Percentiles rank a stretch among this genome's conserved stretches.
Conservation (phyloP, 2,888 invertebrate species). For the Pandemis corylana region DNA sequence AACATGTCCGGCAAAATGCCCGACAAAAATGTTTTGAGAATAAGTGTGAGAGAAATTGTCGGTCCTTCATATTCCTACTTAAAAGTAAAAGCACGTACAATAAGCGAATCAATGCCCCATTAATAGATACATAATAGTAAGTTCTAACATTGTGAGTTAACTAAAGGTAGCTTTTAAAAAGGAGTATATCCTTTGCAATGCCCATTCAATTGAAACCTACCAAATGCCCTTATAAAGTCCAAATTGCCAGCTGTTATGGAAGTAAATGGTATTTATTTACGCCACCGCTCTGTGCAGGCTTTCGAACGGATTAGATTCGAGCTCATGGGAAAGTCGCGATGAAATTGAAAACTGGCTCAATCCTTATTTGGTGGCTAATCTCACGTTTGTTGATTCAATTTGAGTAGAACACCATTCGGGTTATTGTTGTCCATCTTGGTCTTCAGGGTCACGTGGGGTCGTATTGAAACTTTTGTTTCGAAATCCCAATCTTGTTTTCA, state of each 20-base stretch:
- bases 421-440: neutral
- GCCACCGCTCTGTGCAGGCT: conserved; percentile 12
- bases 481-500: too few species aligned
- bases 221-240: neutral
- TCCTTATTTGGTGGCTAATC: conserved; percentile 15
- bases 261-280: neutral
- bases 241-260: neutral
- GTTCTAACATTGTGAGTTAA: neutral
- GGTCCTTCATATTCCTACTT: too few species aligned
- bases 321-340: conserved; percentile 26
- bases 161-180: neutral
- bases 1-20: too few species aligned
- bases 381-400: conserved; percentile 1
- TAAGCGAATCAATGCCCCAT: too few species aligned
- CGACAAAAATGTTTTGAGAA: too few species aligned
- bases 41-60: too few species aligned
- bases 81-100: too few species aligned
- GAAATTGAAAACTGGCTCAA: conserved; percentile 26
- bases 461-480: too few species aligned
- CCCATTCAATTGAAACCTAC: neutral
- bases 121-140: neutral
- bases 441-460: too few species aligned
- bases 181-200: neutral
- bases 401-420: neutral
- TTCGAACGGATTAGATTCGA: conserved; percentile 32